Conservation (phyloP, 2,888 invertebrate genomes). For the Helleia helle region DNA sequence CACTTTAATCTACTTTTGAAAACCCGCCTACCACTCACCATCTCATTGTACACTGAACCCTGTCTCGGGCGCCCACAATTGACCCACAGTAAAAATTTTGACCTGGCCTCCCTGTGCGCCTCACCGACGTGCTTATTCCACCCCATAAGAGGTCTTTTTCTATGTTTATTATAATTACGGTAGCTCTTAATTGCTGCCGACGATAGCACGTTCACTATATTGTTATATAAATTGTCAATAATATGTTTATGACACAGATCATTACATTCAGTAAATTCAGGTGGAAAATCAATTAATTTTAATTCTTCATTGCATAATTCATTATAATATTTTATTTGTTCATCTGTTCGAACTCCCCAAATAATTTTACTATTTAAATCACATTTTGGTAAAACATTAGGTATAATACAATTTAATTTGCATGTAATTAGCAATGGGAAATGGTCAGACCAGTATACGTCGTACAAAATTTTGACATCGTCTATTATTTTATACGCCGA, state of each 20-base stretch:
- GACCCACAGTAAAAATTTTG: constrained; percentile 10
- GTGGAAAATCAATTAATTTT: constrained; percentile 7
- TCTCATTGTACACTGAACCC: constrained; percentile 10
- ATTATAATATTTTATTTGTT: too few species aligned
- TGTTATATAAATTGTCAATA: background rate
- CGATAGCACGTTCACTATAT: constrained; percentile 9
- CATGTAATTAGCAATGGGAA: constrained; percentile 17
- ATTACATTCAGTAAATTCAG: constrained; percentile 6
- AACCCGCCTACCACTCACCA: background rate
- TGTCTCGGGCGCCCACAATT: constrained; percentile 6
- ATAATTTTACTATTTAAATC: constrained; percentile 9
- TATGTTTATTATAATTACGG: background rate
- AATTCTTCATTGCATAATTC: too few species aligned
- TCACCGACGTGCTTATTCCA: constrained; percentile 16
- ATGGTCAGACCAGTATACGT: constrained; percentile 20
- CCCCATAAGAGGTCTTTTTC: constrained; percentile 5
- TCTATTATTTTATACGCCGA: constrained; percentile 10
- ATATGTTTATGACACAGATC: constrained; percentile 8
- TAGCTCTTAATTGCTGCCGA: constrained; percentile 4
- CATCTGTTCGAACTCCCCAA: too few species aligned
- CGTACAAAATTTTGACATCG: constrained; percentile 12
- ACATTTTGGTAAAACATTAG: too few species aligned
- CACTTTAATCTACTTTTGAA: constrained; percentile 15
- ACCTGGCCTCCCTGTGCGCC: constrained; percentile 16
- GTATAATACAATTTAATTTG: constrained; percentile 12